Percentiles rank a stretch among this genome's conserved stretches.
Evolutionary conservation across 2,797 vertebrate genomes (phyloP).

Genomic region (Cichlasoma orientale): DNA sequence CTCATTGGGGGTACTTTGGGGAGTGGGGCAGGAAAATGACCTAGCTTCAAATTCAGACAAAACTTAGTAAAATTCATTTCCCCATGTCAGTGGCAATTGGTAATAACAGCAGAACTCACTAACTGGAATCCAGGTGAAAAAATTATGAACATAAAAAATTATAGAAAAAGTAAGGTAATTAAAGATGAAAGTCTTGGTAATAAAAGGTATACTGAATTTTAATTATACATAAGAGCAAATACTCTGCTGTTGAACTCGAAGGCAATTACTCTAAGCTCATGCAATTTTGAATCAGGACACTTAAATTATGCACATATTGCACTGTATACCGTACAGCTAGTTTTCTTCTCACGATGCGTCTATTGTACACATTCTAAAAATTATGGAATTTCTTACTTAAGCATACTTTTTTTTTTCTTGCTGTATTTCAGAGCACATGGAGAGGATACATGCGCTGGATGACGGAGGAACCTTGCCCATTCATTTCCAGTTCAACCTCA

Average conservation of each 20-base stretch:
- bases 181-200: not conserved
- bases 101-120: not conserved
- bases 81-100: not conserved
- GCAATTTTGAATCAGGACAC: not conserved
- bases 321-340: not conserved
- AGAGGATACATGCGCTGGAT: slow-evolving; percentile 66
- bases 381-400: not conserved
- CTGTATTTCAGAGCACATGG: slow-evolving; percentile 88
- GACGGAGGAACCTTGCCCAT: slow-evolving; percentile 74
- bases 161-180: not conserved
- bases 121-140: not conserved
- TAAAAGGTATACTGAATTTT: not conserved
- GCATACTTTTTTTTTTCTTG: slow-evolving; percentile 13
- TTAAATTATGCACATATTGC: not conserved
- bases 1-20: not conserved
- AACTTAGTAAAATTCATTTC: not conserved
- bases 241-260: not conserved
- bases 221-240: not conserved
- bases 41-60: not conserved
- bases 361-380: not conserved
- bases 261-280: not conserved
- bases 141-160: not conserved
- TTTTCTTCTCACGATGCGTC: not conserved
- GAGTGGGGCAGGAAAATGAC: not conserved
- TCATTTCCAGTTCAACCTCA: slow-evolving; percentile 97